Base-by-base conservation (phyloP, 2,888 invertebrate species). In the Hofmannophila pseudospretella region DNA sequence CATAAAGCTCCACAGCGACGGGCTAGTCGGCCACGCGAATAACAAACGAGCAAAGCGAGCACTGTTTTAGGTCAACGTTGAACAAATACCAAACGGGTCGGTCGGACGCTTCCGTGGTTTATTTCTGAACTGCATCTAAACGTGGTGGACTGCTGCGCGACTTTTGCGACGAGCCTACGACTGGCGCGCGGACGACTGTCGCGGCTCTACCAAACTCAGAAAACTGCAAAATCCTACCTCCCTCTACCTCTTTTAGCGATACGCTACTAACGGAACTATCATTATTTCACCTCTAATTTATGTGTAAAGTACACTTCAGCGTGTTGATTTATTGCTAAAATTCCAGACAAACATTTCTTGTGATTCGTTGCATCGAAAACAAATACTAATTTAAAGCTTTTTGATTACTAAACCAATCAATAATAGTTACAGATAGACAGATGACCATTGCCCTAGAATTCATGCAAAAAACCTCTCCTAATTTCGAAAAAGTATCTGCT, bases 41-140 rank as follows among this genome's bases (percentile, higher is more conserved):
- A 85, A 78, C 78, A 84, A 79, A 84, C 78, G 79, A 81, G 81
- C 81, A 84, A 82, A 82, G 75, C 82, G 67, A 79, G 67, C 76
- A 67, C 86, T 85, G 84, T 85, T 86, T 86, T 86, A 86, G 86
- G 86, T 85, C 86, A 85, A 85, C 86, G 79, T 74, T 77, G 81
- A 85, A 84, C 84, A 85, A 85, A 86, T 86, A 85, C 86, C 85
- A 86, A 85, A 86, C 85, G 77, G 81, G 84, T 82, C 82, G 85
- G 73, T 76, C 74, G 77, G 73, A 69, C 79, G 81, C 82, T 86
- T 85, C 86, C 85, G 85, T 73, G 78, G 74, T 77, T 68, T 86
- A 86, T 86, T 86, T 85, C 72, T 85, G 82, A 75, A 74, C 78
- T 74, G 76, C 77, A 75, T 74, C 72, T 72, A 72, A 76, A 70